Base-by-base conservation (phyloP, 2,888 invertebrate species). In the Meta bourneti region DNA sequence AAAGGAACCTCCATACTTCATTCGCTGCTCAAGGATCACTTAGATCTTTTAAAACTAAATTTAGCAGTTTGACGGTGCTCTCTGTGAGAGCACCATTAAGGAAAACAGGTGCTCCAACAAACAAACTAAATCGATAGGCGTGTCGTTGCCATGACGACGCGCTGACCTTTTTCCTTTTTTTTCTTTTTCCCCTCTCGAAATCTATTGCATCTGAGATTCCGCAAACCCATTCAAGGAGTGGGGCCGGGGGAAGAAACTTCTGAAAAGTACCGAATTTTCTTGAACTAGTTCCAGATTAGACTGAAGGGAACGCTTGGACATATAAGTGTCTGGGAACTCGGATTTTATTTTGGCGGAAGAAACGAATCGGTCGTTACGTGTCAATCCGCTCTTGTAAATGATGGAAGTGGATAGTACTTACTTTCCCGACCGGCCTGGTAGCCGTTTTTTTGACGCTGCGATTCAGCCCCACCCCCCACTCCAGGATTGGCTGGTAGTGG, bases 81-180 rank as follows among this genome's bases (percentile, higher is more conserved):
- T 79, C 7, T 34, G 79, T 69, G 79, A 79, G 61, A 79, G 79
- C 79, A 34, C 79, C 79, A 79, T 79, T 79, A 82, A 82, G 71
- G 72, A 87, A 87, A 87, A 87, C 72, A 80, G 87, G 79, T 87
- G 80, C 87, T 87, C n/a, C 48, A n/a, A n/a, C 34, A n/a, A 79
- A 79, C 79, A 75, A 34, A 71, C 72, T 54, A 51, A 87, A 87
- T 87, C 87, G 80, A 87, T 87, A 80, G 87, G 87, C 87, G 72
- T 87, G 87, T 72, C 52, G 72, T 87, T 80, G 54, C 79, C 79
- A 80, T 80, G 79, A 48, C 72, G 72, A 87, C 87, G n/a, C 9
- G 34, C 77, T 87, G 79, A 87, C 71, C 79, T 20, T 61, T 19
- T 61, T 69, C 69, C 11, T 51, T 48, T 51, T 49, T 71, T 82